phyloP scores from a whole-genome alignment of 2,888 invertebrate species.

The Megaustenia siamemsis region DNA sequence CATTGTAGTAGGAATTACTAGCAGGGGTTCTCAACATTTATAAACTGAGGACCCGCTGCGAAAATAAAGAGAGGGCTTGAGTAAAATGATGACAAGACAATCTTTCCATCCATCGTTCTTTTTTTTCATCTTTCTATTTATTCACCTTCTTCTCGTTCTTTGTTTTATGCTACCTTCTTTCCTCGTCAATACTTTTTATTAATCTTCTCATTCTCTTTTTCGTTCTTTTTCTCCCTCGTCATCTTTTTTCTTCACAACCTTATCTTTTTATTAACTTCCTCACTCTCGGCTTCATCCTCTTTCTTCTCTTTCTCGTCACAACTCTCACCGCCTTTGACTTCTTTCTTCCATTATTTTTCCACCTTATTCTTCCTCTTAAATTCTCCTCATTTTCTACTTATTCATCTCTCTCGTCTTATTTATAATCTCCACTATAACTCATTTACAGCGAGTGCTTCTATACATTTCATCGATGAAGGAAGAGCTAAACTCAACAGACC shows the following conservation, averaged over 20 bases:
- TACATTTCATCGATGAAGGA: too few species aligned
- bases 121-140: too few species aligned
- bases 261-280: slow-evolving; percentile 20
- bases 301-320: background rate
- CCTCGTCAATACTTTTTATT: too few species aligned
- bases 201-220: background rate
- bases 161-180: background rate
- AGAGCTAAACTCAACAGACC: too few species aligned
- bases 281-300: slow-evolving; percentile 16
- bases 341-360: background rate
- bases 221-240: too few species aligned
- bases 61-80: background rate
- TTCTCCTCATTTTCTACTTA: background rate
- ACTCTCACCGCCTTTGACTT: background rate
- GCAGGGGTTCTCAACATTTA: too few species aligned
- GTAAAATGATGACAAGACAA: background rate
- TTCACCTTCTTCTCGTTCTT: background rate
- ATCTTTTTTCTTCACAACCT: background rate
- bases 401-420: background rate
- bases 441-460: too few species aligned
- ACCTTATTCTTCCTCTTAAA: background rate
- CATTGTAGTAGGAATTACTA: background rate
- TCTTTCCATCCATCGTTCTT: too few species aligned
- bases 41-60: too few species aligned
- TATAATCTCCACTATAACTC: background rate